Percentiles rank a stretch among this genome's conserved stretches.
phyloP scores from a whole-genome alignment of 2,888 invertebrate species.

The Craniophora ligustri region DNA sequence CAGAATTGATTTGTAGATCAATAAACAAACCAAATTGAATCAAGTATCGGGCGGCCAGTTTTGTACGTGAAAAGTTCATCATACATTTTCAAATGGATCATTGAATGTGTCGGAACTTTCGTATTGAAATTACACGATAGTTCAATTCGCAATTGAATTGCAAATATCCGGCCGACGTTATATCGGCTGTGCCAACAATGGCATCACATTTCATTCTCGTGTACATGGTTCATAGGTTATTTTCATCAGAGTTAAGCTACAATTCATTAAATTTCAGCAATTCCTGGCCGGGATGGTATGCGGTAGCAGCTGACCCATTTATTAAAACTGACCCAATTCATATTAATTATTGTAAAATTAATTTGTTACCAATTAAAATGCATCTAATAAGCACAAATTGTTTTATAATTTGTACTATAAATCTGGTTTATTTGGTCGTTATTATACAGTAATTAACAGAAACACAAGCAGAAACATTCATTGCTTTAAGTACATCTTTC shows the following conservation, averaged over 20 bases:
- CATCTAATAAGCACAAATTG: conserved; percentile 1
- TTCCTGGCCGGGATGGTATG: conserved; percentile 19
- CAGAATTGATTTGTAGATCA: conserved; percentile 32
- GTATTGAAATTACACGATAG: conserved; percentile 57
- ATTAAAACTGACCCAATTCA: conserved; percentile 18
- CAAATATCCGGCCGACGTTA: conserved; percentile 64
- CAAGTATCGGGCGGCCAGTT: conserved; percentile 14
- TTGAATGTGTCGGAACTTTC: conserved; percentile 47
- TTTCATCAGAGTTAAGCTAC: conserved; percentile 44
- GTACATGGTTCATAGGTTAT: conserved; percentile 41
- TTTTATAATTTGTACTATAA: conserved; percentile 4
- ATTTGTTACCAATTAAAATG: conserved; percentile 5
- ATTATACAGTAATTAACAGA: conserved; percentile 10
- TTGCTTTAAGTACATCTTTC: too few species aligned
- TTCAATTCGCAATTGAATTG: conserved; percentile 63
- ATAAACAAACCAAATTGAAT: conserved; percentile 40
- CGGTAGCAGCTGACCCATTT: conserved; percentile 31
- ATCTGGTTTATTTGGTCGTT: conserved; percentile 9
- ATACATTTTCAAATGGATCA: conserved; percentile 29
- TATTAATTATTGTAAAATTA: conserved; percentile 3
- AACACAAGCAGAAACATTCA: too few species aligned
- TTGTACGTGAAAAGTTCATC: conserved; percentile 31
- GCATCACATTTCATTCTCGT: conserved; percentile 58
- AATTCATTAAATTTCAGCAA: conserved; percentile 45
- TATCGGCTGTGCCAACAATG: conserved; percentile 58